Base-by-base conservation (phyloP, 1,140 invertebrate species). In the Papilio xuthus region DNA sequence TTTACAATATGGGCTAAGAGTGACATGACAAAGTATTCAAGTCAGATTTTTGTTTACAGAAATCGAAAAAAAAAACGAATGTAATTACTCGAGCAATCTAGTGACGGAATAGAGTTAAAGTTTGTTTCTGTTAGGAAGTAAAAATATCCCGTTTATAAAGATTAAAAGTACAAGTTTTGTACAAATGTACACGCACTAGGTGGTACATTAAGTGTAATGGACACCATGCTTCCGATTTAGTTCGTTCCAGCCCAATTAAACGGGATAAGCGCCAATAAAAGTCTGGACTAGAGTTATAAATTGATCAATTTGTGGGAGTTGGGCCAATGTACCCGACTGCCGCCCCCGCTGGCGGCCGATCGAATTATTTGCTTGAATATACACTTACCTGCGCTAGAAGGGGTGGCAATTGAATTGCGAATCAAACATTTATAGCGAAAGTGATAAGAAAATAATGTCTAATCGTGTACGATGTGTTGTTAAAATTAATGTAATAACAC, bases 201-300 rank as follows among this genome's bases (percentile, higher is more conserved):
- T 63, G 50, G 69, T 47, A 82, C 84, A 80, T 85, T 86, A 83
- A 79, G 50, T 79, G 82, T 82, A 86, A 83, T 85, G 84, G 82
- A 88, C 82, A 85, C 80, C 56, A 71, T 71, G 81, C 63, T 78
- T 56, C 78, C 76, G 83, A 84, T 86, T 86, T 85, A 87, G 85
- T 85, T 84, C 81, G 83, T 82, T 67, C 80, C 72, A 82, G 79
- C 44, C 86, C 88, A 89, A 90, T 90, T 90, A 90, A 89, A 85
- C 82, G 79, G 86, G 86, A 87, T 86, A 88, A 86, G 84, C 84
- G 84, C 86, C 89, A 84, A 90, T 90, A 90, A 90, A 90, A 88
- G 85, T 90, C 85, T 69, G 76, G 81, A 77, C 79, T 72, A 77
- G 84, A 83, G 88, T 89, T 90, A 89, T 89, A 90, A 88, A 89